These are phyloP conservation scores for Synanthedon tipuliformis DNA, from an alignment of 2,888 invertebrate genomes.

Conservation along the genomic window DNA sequence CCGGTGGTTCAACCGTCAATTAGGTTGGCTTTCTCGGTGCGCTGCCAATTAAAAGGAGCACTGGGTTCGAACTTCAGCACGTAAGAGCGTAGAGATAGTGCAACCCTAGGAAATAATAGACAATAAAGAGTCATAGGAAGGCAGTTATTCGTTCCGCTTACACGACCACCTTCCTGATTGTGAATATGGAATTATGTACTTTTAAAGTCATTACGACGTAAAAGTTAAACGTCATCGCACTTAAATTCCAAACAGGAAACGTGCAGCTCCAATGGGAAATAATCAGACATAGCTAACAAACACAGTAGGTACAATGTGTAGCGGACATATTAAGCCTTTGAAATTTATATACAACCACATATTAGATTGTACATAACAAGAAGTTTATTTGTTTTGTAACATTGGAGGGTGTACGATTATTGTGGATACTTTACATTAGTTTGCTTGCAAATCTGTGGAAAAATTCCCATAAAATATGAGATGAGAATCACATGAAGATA, in stretches of 20 bases:
- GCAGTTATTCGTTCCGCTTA: slow-evolving; percentile 26
- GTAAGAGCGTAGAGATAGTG: slow-evolving; percentile 14
- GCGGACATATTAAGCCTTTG: too few relatives aligned
- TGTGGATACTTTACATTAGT: background rate
- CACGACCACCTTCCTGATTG: slow-evolving; percentile 13
- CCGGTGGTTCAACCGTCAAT: slow-evolving; percentile 28
- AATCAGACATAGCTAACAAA: too few relatives aligned
- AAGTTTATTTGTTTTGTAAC: too few relatives aligned
- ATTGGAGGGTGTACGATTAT: too few relatives aligned
- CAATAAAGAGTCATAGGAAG: slow-evolving; percentile 14
- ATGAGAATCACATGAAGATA: background rate
- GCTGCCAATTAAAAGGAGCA: slow-evolving; percentile 41
- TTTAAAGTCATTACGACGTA: background rate
- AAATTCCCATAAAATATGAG: background rate
- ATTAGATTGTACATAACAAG: too few relatives aligned
- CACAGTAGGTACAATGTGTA: too few relatives aligned
- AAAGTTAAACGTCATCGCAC: background rate
- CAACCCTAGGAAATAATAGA: slow-evolving; percentile 19
- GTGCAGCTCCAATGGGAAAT: too few relatives aligned
- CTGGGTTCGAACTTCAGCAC: slow-evolving; percentile 23
- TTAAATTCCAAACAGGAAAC: slow-evolving; percentile 1
- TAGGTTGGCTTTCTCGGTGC: slow-evolving; percentile 39
- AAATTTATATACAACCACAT: too few relatives aligned
- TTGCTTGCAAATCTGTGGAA: background rate
- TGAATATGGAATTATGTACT: background rate